phyloP scores from a whole-genome alignment of 2,888 invertebrate species.

The Tachina grossa region DNA sequence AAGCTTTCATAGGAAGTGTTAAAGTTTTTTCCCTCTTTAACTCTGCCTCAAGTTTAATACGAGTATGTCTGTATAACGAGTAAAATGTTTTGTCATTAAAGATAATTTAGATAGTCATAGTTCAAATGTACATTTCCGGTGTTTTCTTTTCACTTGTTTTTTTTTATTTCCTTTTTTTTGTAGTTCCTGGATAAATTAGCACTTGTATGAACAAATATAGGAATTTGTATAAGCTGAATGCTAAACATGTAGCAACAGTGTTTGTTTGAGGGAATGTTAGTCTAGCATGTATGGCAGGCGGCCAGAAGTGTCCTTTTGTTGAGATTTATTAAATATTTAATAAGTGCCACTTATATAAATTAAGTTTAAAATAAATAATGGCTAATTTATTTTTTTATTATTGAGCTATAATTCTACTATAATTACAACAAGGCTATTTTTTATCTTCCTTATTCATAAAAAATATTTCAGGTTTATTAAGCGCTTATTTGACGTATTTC shows the following conservation, averaged over 20 bases:
- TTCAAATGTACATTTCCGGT: conserved; percentile 79
- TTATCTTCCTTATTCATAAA: no score
- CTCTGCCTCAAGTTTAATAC: conserved; percentile 28
- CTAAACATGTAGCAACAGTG: background rate
- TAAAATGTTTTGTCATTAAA: conserved; percentile 76
- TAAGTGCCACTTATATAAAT: background rate
- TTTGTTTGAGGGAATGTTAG: background rate
- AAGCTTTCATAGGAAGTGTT: conserved; percentile 24
- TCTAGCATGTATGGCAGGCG: background rate
- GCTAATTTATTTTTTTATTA: background rate
- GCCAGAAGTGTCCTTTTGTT: background rate
- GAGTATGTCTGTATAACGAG: conserved; percentile 29
- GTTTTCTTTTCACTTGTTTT: conserved; percentile 25
- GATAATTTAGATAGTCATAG: conserved; percentile 79
- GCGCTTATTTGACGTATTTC: no score
- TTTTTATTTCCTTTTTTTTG: conserved; percentile 24
- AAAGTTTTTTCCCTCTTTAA: background rate
- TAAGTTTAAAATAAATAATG: background rate
- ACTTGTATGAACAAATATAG: conserved; percentile 1
- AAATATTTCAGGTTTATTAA: no score
- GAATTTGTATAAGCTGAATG: background rate
- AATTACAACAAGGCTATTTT: background rate
- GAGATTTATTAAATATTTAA: background rate
- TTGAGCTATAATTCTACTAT: background rate
- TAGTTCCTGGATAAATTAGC: conserved; percentile 25